phyloP scores from a whole-genome alignment of 1,140 invertebrate species.

The Tetraneura akinire region DNA sequence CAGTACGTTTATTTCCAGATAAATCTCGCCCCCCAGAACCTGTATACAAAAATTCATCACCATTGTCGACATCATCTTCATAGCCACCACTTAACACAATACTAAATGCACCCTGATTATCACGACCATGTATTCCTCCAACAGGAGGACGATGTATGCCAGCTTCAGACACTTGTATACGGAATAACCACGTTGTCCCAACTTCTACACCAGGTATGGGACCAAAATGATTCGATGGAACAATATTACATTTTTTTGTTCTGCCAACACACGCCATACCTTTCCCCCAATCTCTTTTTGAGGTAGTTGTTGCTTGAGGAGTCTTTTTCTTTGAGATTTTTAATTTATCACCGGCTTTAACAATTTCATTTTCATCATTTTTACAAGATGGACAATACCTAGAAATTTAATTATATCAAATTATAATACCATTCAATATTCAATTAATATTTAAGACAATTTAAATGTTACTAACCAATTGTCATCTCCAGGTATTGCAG shows the following conservation, averaged over 20 bases:
- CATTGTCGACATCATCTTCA: slow-evolving; percentile 83
- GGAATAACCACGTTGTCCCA: slow-evolving; percentile 79
- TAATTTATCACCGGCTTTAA: slow-evolving; percentile 74
- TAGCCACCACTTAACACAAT: slow-evolving; percentile 85
- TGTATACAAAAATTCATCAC: slow-evolving; percentile 81
- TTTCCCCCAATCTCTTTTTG: slow-evolving; percentile 74
- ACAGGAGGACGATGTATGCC: slow-evolving; percentile 82
- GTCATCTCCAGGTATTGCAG: slow-evolving; percentile 68
- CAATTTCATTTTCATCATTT: slow-evolving; percentile 73
- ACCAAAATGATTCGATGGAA: slow-evolving; percentile 77
- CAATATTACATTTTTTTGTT: slow-evolving; percentile 69
- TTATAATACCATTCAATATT: too few relatives aligned
- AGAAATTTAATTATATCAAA: slow-evolving; percentile 50
- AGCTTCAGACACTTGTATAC: slow-evolving; percentile 81
- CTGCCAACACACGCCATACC: slow-evolving; percentile 83
- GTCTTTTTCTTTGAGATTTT: slow-evolving; percentile 70
- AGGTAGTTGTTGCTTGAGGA: slow-evolving; percentile 46
- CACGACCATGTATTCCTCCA: slow-evolving; percentile 81
- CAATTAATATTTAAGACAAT: too few relatives aligned
- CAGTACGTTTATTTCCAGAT: slow-evolving; percentile 80
- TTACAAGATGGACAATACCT: slow-evolving; percentile 82
- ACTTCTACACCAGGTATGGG: slow-evolving; percentile 84
- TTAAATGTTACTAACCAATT: slow-evolving; percentile 64
- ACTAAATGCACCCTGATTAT: slow-evolving; percentile 78
- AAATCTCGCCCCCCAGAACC: slow-evolving; percentile 81